phyloP scores from a whole-genome alignment of 2,888 invertebrate genomes.

The Phyto melanocephala region DNA sequence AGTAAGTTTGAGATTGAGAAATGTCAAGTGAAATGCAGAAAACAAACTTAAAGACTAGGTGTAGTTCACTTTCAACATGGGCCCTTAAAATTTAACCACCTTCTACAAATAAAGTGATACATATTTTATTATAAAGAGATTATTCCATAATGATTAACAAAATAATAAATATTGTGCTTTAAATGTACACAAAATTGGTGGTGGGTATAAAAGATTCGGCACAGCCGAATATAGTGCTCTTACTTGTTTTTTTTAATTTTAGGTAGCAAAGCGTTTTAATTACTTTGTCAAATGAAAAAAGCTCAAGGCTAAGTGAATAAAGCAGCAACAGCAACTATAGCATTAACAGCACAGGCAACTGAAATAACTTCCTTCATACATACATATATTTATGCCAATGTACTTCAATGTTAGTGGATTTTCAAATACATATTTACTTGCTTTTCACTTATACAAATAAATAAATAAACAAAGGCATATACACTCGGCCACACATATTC shows the following conservation, averaged over 20 bases:
- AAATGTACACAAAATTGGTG: no score
- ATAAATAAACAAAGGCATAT: neutral
- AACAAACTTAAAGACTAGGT: no score
- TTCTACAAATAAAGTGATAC: no score
- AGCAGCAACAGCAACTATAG: neutral
- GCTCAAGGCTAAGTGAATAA: slow-evolving; percentile 49
- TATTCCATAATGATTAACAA: no score
- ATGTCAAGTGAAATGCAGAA: no score
- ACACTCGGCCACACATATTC: neutral
- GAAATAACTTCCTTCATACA: neutral
- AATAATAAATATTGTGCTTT: no score
- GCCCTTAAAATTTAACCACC: no score
- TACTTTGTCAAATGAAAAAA: slow-evolving; percentile 60
- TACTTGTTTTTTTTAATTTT: slow-evolving; percentile 43
- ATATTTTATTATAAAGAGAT: no score
- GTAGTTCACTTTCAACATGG: no score
- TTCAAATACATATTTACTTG: slow-evolving; percentile 14
- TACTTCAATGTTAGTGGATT: neutral
- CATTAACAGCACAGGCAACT: neutral
- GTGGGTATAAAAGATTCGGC: no score
- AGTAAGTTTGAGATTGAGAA: no score
- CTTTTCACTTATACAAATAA: neutral
- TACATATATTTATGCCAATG: neutral
- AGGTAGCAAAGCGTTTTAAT: slow-evolving; percentile 59
- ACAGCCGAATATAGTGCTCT: no score